Conservation (phyloP, 64 coral and sea anemone species). For the Montipora sp. region DNA sequence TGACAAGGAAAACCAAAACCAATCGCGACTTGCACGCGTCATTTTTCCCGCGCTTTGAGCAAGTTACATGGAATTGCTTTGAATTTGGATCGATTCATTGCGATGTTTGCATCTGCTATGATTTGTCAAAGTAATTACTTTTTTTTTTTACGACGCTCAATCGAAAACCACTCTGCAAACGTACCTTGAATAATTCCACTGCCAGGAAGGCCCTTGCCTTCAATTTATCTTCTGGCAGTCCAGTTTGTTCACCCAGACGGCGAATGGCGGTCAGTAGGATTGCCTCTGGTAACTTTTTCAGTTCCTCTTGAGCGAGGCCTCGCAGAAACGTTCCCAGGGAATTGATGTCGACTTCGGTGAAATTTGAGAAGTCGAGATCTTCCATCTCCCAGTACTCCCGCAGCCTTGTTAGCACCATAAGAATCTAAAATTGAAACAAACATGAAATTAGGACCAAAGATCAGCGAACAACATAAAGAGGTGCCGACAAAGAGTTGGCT, state of each 20-base stretch:
- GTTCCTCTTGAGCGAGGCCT: conserved; percentile 72
- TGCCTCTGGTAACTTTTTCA: conserved; percentile 73
- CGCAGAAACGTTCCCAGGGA: conserved; percentile 85
- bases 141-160: not conserved
- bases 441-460: not conserved
- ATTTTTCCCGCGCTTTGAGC: too few relatives aligned
- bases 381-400: conserved; percentile 98
- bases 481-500: too few relatives aligned
- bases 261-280: conserved; percentile 81
- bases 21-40: too few relatives aligned
- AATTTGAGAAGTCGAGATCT: conserved; percentile 74
- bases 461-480: not conserved
- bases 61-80: too few relatives aligned
- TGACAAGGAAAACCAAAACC: too few relatives aligned
- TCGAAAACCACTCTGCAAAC: not conserved
- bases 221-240: conserved; percentile 87
- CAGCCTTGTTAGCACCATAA: conserved; percentile 77
- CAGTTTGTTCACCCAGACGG: conserved; percentile 86
- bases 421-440: conserved; percentile 45
- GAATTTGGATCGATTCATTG: too few relatives aligned
- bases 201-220: conserved; percentile 87
- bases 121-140: too few relatives aligned
- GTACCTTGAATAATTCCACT: conserved; percentile 90
- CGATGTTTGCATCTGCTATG: too few relatives aligned
- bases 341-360: conserved; percentile 94